Conservation (phyloP, 2,797 vertebrate species). For the Protosalanx chinensis region DNA sequence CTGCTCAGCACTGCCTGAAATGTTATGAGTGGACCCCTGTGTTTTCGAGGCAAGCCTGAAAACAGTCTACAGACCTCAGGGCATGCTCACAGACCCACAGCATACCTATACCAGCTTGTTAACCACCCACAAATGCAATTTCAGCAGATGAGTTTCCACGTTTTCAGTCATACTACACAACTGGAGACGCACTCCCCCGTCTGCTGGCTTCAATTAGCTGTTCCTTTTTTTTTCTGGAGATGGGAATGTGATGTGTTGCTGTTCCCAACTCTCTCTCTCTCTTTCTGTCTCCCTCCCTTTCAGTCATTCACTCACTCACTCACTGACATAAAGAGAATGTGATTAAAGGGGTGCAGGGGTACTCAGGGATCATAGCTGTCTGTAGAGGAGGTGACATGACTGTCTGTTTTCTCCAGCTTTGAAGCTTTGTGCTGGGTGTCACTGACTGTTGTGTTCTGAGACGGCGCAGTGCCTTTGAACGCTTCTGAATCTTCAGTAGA, state of each 20-base stretch:
- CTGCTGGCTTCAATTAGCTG: conserved; percentile 9
- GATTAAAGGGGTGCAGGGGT: neutral
- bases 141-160: no score
- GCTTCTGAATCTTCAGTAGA: conserved; percentile 23
- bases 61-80: no score
- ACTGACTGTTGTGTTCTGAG: conserved; percentile 34
- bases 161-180: no score
- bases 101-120: no score
- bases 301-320: neutral
- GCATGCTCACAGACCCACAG: no score
- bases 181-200: neutral
- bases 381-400: conserved; percentile 22
- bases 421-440: conserved; percentile 3
- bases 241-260: conserved; percentile 5
- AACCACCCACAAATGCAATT: no score
- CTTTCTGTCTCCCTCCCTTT: neutral
- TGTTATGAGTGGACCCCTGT: no score
- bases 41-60: no score
- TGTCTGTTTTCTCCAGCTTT: conserved; percentile 10
- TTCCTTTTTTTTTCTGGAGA: neutral
- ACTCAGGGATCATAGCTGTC: conserved; percentile 22
- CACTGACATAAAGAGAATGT: neutral
- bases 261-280: neutral
- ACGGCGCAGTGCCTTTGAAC: conserved; percentile 29
- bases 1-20: no score